Conservation (phyloP, 2,888 invertebrate genomes). For the Sarcophaga rosellei region DNA sequence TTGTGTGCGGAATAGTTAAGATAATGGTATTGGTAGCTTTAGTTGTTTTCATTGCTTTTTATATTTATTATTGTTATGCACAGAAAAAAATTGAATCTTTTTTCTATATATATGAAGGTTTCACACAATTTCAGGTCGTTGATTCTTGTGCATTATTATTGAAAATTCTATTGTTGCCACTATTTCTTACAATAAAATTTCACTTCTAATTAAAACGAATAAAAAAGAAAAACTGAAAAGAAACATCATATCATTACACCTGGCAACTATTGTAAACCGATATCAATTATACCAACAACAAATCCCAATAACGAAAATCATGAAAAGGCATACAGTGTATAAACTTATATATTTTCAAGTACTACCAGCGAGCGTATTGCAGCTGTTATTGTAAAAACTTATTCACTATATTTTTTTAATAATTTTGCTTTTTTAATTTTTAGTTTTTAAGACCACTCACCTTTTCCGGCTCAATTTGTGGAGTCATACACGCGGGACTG, state of each 20-base stretch:
- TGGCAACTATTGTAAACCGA: constrained; percentile 53
- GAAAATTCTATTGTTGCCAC: constrained; percentile 10
- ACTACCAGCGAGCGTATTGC: constrained; percentile 1
- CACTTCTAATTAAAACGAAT: not conserved
- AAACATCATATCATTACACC: constrained; percentile 39
- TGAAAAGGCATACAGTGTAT: constrained; percentile 34
- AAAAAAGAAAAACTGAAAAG: constrained; percentile 3
- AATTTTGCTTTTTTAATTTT: not conserved
- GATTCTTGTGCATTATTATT: constrained; percentile 59
- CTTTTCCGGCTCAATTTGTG: constrained; percentile 88
- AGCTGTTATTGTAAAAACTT: constrained; percentile 32
- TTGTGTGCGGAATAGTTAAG: constrained; percentile 18
- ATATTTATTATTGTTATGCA: constrained; percentile 27
- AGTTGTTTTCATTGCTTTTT: constrained; percentile 8
- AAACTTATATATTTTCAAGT: not conserved
- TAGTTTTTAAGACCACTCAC: constrained; percentile 68
- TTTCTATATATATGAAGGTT: constrained; percentile 42
- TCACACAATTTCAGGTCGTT: constrained; percentile 65
- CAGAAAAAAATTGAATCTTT: constrained; percentile 15
- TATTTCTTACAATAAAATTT: not conserved
- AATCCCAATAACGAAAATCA: constrained; percentile 32
- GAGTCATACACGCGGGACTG: constrained; percentile 88
- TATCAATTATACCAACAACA: not conserved
- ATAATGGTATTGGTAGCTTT: not conserved
- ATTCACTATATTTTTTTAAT: not conserved